Evolutionary conservation across 2,888 invertebrate species (phyloP), one percentile per base, ranked within the genome.

Genomic region (Spodoptera picta): DNA sequence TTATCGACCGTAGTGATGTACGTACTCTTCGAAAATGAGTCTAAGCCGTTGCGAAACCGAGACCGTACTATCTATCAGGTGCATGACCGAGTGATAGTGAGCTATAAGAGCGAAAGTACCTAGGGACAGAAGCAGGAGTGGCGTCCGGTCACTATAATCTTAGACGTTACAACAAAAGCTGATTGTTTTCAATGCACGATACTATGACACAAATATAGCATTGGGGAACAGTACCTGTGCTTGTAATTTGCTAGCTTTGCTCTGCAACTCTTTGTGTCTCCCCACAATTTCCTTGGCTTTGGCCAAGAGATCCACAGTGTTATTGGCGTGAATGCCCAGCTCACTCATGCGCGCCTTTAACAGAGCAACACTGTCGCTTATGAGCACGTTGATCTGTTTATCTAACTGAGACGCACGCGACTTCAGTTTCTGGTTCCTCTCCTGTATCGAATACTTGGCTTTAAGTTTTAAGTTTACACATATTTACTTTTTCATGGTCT

Each of bases 201-300:
- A 77, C 60, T 54, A 75, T 57, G 57, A 50, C 59, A 62, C 60
- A 47, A 60, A 69, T 31, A 31, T 50, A 62, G 57, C 46, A 53
- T 43, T 53, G 19, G 65, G 42, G 50, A 65, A 57, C 52, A 66
- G 92, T 67, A 98, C 98, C 95, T 98, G 98, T 42, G 96, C 96
- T 87, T 99, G 98, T 67, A 99, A 95, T 87, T 97, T 97, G 85
- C 97, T 97, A 1, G 98, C 98, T 91, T 98, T 97, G 68, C 97
- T 97, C 91, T 99, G 98, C 63, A 99, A 92, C 86, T 99, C 98
- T 89, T 98, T 98, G 89, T 99, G 99, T 36, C 98, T 95, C 60
- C 98, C 96, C 41, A 99, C 98, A 81, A 99, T 99, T 92, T 98
- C 98, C 87, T 98, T 98, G 57, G 98, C 98, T 90, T 98, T 97